Conservation (phyloP, 2,888 invertebrate genomes). For the Clostera curtula region DNA sequence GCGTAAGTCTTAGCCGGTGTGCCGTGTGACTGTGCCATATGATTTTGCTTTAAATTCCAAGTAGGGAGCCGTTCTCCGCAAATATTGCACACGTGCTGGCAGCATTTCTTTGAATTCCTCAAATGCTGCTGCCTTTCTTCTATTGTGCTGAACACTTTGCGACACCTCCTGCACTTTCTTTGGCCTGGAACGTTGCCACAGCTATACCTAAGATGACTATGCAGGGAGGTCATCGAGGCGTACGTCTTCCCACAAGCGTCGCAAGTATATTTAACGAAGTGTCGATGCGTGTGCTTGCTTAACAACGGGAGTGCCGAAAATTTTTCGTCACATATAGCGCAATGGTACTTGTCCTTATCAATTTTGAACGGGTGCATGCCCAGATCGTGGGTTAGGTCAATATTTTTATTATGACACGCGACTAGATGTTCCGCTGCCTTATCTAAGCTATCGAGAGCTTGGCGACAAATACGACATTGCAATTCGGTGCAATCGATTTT, state of each 20-base stretch:
- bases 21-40: constrained; percentile 18
- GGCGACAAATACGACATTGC: constrained; percentile 25
- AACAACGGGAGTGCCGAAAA: constrained; percentile 22
- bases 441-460: constrained; percentile 11
- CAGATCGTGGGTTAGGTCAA: constrained; percentile 19
- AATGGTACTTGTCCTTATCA: constrained; percentile 22
- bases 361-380: constrained; percentile 30
- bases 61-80: constrained; percentile 23
- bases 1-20: constrained; percentile 16
- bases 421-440: constrained; percentile 23
- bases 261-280: constrained; percentile 35
- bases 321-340: constrained; percentile 27
- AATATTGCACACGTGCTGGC: constrained; percentile 22
- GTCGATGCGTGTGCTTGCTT: constrained; percentile 27
- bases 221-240: constrained; percentile 23
- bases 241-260: constrained; percentile 36
- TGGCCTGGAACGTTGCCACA: constrained; percentile 13
- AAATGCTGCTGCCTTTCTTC: constrained; percentile 17
- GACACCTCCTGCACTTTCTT: constrained; percentile 17
- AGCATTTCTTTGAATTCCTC: constrained; percentile 14
- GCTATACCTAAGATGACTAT: constrained; percentile 23
- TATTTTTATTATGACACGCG: constrained; percentile 17
- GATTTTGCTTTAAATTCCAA: constrained; percentile 26
- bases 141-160: constrained; percentile 9
- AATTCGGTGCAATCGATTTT: constrained; percentile 30